phyloP scores from a whole-genome alignment of 2,113 vertebrate species.

The Suricata suricatta region DNA sequence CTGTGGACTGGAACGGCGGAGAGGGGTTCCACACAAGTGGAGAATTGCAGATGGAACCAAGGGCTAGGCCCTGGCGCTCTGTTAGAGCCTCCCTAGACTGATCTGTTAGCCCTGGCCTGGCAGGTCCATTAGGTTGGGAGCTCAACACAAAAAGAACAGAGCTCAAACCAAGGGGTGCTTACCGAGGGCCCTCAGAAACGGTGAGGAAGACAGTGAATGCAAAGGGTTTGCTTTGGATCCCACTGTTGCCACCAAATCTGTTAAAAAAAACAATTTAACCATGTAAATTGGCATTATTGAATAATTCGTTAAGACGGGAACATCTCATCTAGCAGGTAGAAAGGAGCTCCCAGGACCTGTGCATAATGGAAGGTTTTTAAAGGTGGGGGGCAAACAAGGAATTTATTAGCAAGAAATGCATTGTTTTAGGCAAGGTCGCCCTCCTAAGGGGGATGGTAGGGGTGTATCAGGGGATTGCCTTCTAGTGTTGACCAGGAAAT shows the following conservation, averaged over 20 bases:
- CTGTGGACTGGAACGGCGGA: not conserved
- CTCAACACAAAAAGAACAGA: not conserved
- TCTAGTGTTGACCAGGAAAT: not conserved
- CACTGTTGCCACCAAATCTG: not conserved
- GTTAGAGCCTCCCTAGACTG: not conserved
- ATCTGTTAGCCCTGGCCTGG: not conserved
- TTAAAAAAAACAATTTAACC: not conserved
- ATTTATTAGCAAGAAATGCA: not conserved
- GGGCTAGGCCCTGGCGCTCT: no score
- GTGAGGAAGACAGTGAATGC: not conserved
- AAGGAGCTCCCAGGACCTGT: not conserved
- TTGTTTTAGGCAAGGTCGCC: not conserved
- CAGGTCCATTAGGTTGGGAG: not conserved
- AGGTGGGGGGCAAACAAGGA: not conserved
- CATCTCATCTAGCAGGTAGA: not conserved
- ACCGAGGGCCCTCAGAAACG: not conserved
- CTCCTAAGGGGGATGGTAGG: not conserved
- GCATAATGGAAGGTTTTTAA: not conserved
- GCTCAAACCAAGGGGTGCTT: not conserved
- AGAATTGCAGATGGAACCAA: not conserved
- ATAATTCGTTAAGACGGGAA: not conserved
- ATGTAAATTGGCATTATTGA: not conserved
- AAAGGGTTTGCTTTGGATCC: not conserved
- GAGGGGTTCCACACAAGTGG: not conserved
- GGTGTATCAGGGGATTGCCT: not conserved